Evolutionary conservation across 2,113 vertebrate genomes (phyloP), one percentile per base, ranked within the genome.

Genomic region (Caracal caracal): DNA sequence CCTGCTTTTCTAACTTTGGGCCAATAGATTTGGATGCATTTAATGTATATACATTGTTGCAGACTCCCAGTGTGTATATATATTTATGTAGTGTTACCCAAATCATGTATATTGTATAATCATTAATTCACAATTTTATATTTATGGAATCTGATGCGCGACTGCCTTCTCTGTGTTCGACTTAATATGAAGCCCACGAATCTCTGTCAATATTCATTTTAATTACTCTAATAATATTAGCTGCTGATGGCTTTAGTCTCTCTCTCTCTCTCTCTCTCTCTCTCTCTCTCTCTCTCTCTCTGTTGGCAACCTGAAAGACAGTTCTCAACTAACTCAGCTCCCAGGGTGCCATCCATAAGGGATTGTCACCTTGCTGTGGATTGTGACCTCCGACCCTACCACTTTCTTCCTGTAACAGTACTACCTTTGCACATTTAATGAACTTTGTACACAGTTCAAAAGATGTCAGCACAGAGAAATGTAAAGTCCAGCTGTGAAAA

Each of bases 361-460:
- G 96, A 97, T 80, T 98, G 98, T 98, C 98, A 98, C 97, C 88
- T 98, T 97, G 96, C 96, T 97, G 49, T 66, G 63, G 95, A 97
- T 95, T 97, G 51, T 98, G 94, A 98, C 98, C 98, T 98, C 97
- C 98, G 98, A 99, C 97, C 96, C 96, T 96, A 93, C 95, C 98
- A 97, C 97, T 98, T 98, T 97, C 94, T 98, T 98, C 94, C 88
- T 97, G 95, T 98, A 98, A 97, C 97, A 96, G 92, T 97, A 95
- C 97, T 98, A 98, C 96, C 97, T 98, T 98, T 98, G 95, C 97
- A 98, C 97, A 98, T 98, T 99, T 99, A 98, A 98, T 98, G 98
- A 99, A 99, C 98, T 99, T 98, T 98, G 95, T 98, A 98, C 96
- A 97, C 93, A 98, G 98, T 97, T 98, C 98, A 98, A 98, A 99